These are phyloP conservation scores for Beris morrisii DNA, from an alignment of 2,888 invertebrate genomes.

Conservation along the genomic window DNA sequence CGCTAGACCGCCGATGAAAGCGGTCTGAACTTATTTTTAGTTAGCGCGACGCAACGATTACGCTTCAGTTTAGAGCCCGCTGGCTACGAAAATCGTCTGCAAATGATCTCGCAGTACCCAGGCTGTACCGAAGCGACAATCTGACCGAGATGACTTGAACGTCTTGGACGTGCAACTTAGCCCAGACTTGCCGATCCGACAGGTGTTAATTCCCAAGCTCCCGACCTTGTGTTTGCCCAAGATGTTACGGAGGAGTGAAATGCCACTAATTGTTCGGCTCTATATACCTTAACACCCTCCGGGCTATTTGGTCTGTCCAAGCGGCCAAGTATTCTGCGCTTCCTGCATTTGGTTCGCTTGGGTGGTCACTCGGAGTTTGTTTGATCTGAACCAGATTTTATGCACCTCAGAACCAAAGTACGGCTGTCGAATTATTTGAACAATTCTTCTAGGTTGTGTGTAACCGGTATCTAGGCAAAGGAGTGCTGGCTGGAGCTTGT, in stretches of 20 bases:
- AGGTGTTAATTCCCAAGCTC: constrained; percentile 34
- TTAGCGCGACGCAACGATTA: no score
- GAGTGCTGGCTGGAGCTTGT: no score
- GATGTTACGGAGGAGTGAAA: constrained; percentile 31
- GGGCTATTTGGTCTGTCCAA: constrained; percentile 3
- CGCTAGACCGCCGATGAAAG: no score
- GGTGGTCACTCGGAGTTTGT: constrained; percentile 24
- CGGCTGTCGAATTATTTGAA: constrained; percentile 16
- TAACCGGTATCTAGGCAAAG: no score
- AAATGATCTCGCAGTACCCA: background rate
- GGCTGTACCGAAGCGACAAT: background rate
- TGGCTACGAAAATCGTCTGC: no score
- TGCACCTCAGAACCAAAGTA: constrained; percentile 18
- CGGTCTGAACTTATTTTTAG: no score
- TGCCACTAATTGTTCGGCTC: constrained; percentile 33
- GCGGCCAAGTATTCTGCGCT: constrained; percentile 9
- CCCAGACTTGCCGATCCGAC: constrained; percentile 22
- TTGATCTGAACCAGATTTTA: constrained; percentile 22
- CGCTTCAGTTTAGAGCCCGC: no score
- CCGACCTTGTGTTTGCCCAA: constrained; percentile 27
- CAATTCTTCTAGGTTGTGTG: background rate
- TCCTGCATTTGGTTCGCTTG: constrained; percentile 22
- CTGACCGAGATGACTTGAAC: no score
- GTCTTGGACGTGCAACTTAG: background rate
- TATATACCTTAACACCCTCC: constrained; percentile 33